A percentile compares a stretch with the other conserved stretches of the same genome.
Evolutionary conservation across 1,140 invertebrate species (phyloP).

Genomic region (Tyrophagus putrescentiae): DNA sequence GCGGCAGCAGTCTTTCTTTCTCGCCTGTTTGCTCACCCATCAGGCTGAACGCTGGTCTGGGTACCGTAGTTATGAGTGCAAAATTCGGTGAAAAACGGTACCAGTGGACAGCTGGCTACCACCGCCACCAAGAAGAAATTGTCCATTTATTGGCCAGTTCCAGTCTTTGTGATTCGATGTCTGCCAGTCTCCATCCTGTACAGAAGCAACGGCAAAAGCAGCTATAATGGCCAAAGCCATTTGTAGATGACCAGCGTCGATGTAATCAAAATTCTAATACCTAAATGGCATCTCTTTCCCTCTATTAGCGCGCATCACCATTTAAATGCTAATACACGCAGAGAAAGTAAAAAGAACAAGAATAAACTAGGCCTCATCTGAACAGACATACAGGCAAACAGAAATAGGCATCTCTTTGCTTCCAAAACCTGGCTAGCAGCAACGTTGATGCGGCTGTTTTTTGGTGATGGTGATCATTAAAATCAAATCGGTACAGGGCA

Average conservation of each 20-base stretch:
- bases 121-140: background rate
- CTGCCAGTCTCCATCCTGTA: no score
- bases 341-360: no score
- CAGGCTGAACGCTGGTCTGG: background rate
- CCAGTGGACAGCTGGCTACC: background rate
- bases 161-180: no score
- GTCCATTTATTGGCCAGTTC: conserved; percentile 9
- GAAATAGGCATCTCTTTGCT: no score
- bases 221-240: background rate
- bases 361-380: no score
- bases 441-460: no score
- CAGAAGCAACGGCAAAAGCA: background rate
- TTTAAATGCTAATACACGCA: conserved; percentile 8
- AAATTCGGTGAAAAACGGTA: no score
- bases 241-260: conserved; percentile 1
- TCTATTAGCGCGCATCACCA: background rate
- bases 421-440: no score
- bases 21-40: background rate
- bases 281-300: conserved; percentile 10
- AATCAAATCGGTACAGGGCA: no score
- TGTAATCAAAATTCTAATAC: conserved; percentile 16
- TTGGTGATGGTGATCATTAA: no score
- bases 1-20: no score
- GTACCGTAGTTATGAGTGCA: background rate
- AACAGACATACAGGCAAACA: no score